Conservation (phyloP, 2,113 vertebrate genomes). For the Cairina moschata region DNA sequence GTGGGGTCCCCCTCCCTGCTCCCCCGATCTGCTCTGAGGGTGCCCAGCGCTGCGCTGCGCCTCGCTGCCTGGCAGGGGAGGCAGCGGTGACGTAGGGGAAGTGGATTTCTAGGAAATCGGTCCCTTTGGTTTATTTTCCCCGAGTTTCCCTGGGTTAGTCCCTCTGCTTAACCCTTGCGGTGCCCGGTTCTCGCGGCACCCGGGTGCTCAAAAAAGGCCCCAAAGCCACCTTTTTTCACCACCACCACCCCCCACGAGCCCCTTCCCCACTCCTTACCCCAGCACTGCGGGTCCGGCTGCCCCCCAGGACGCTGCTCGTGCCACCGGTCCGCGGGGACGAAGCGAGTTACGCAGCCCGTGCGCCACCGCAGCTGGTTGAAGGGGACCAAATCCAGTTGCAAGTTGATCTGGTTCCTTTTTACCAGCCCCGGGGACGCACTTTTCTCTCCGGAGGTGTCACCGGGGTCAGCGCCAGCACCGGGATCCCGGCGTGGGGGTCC, state of each 20-base stretch:
- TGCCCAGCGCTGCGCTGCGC: no score
- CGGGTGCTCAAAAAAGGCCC: neutral
- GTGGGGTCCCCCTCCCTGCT: no score
- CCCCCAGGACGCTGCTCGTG: no score
- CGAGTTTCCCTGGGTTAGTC: neutral
- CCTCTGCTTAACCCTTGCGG: neutral
- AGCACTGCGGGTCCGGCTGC: neutral
- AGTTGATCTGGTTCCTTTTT: conserved; percentile 82
- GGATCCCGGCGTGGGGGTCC: neutral
- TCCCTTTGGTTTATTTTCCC: neutral
- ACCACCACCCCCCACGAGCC: neutral
- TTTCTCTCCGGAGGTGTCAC: neutral
- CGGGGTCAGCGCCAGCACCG: neutral
- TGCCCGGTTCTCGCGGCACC: neutral
- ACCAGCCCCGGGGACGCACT: conserved; percentile 72
- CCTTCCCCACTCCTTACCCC: neutral
- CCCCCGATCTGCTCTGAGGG: no score
- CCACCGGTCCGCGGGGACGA: neutral
- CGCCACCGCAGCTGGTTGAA: conserved; percentile 79
- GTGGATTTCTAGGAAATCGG: neutral
- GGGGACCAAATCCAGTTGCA: conserved; percentile 79
- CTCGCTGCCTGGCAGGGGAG: no score
- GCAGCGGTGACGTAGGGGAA: neutral
- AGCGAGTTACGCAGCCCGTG: neutral
- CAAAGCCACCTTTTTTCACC: neutral